phyloP scores from a whole-genome alignment of 2,888 invertebrate species.

The Chaitophorus viminalis region DNA sequence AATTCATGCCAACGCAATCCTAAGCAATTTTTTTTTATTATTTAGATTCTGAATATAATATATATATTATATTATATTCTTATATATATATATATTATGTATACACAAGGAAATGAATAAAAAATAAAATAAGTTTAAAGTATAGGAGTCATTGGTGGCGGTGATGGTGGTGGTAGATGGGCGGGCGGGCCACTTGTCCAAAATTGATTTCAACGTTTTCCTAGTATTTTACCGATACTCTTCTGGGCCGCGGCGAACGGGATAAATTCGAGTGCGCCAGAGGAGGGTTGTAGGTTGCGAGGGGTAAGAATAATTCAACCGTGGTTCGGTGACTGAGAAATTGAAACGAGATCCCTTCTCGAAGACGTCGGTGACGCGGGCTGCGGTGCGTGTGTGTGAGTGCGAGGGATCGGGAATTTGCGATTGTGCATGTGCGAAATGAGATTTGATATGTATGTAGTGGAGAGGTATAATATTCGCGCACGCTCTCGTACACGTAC shows the following conservation, averaged over 20 bases:
- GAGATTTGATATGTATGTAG: conserved; percentile 62
- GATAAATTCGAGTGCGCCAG: background rate
- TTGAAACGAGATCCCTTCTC: conserved; percentile 56
- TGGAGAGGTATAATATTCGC: conserved; percentile 59
- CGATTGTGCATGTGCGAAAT: conserved; percentile 62
- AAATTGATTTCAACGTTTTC: conserved; percentile 48
- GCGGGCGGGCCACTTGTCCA: conserved; percentile 46
- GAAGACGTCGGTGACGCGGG: conserved; percentile 1
- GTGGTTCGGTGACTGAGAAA: conserved; percentile 57
- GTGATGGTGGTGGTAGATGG: background rate
- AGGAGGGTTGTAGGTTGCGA: background rate
- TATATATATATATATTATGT: no score
- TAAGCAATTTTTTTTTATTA: background rate
- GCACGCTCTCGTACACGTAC: background rate
- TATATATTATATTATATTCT: background rate
- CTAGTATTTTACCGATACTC: background rate
- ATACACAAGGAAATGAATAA: background rate
- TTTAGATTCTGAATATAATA: background rate
- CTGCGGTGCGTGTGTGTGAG: background rate
- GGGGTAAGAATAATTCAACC: conserved; percentile 59
- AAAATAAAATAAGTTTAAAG: conserved; percentile 9
- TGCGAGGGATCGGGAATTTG: conserved; percentile 55
- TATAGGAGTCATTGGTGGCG: background rate
- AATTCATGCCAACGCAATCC: background rate
- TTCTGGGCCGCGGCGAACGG: background rate